These are phyloP conservation scores for Rhyacophila evoluta DNA, from an alignment of 2,888 invertebrate species.

Conservation along the genomic window DNA sequence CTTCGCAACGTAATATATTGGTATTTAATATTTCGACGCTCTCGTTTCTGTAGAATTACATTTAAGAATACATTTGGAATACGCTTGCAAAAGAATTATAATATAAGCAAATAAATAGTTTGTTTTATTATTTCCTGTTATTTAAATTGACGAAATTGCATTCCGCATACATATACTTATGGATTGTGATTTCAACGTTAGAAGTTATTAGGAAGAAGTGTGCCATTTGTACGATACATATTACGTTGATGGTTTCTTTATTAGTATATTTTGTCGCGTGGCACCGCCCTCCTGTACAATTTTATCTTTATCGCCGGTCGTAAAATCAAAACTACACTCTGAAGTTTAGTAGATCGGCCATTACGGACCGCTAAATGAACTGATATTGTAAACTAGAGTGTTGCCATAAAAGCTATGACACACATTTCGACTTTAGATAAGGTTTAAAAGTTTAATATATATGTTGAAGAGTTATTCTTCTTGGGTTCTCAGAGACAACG, in stretches of 20 bases:
- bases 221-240: neutral
- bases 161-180: too few relatives aligned
- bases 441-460: neutral
- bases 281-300: neutral
- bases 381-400: neutral
- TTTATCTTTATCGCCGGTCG: constrained; percentile 6
- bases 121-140: too few relatives aligned
- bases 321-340: neutral
- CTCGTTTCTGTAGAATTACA: too few relatives aligned
- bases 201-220: neutral
- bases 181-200: neutral
- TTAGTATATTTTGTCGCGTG: neutral
- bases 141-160: too few relatives aligned
- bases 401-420: neutral
- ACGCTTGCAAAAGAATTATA: too few relatives aligned
- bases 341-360: neutral
- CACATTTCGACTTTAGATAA: neutral
- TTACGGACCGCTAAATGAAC: neutral
- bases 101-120: too few relatives aligned
- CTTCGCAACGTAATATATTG: too few relatives aligned
- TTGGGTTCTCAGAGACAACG: too few relatives aligned
- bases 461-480: too few relatives aligned
- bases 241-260: neutral
- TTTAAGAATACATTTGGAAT: too few relatives aligned
- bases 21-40: too few relatives aligned